A percentile compares a stretch with the other conserved stretches of the same genome.
These are phyloP conservation scores for Monoplex corrugatus DNA, from an alignment of 2,888 invertebrate genomes.

Conservation along the genomic window DNA sequence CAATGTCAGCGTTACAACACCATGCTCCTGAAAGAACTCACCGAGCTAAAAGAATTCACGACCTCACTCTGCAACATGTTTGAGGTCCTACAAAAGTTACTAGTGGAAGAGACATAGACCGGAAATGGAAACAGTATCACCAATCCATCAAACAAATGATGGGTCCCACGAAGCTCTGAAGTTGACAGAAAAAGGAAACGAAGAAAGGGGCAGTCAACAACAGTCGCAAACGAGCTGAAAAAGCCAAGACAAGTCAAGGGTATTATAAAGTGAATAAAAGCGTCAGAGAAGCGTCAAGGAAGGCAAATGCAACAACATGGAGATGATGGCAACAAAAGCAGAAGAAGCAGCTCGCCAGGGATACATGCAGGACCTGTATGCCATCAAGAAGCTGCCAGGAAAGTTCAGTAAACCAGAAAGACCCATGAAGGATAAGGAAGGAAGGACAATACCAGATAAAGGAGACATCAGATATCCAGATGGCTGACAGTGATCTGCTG, in stretches of 20 bases:
- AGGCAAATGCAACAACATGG: background rate
- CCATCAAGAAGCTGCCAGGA: background rate
- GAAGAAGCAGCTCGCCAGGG: background rate
- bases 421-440: background rate
- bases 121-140: no score
- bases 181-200: background rate
- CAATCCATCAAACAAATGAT: no score
- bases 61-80: no score
- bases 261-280: background rate
- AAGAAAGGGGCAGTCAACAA: background rate
- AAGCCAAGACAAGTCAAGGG: background rate
- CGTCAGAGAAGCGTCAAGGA: background rate
- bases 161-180: no score
- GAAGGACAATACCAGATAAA: background rate
- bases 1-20: no score
- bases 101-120: no score
- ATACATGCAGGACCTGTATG: background rate
- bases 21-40: no score
- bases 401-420: background rate
- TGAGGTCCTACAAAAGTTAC: no score
- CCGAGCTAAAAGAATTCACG: no score
- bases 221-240: background rate
- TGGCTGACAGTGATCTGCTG: background rate
- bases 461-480: background rate
- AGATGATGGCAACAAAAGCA: background rate